Conservation (phyloP, 2,113 vertebrate genomes). For the Galeopterus variegatus region DNA sequence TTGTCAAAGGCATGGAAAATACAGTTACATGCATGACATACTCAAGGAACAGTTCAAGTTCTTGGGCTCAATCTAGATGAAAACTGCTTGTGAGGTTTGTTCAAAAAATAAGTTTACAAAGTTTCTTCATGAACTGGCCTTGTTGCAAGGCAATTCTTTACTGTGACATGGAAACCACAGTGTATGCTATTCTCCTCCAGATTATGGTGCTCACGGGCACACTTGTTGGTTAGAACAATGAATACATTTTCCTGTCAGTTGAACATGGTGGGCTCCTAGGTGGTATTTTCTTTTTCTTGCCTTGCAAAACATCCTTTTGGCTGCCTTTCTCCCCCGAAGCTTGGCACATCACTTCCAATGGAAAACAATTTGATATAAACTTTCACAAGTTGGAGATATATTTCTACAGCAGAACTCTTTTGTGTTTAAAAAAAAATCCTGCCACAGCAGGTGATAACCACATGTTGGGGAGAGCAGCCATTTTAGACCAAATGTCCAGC, state of each 20-base stretch:
- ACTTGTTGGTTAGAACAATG: neutral
- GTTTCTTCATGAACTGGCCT: neutral
- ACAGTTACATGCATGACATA: neutral
- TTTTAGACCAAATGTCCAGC: neutral
- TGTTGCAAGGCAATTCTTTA: neutral
- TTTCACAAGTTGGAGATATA: conserved; percentile 26
- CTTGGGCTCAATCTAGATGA: neutral
- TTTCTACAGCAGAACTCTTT: conserved; percentile 39
- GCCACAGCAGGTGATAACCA: conserved; percentile 22
- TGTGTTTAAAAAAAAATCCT: neutral
- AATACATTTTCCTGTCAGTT: neutral
- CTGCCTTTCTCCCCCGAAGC: neutral
- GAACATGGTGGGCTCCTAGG: neutral
- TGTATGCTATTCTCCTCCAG: neutral
- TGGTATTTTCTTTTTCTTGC: conserved; percentile 71
- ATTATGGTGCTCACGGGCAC: neutral
- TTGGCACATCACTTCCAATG: neutral
- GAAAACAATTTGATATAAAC: conserved; percentile 53
- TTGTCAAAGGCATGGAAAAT: neutral
- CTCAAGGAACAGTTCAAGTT: neutral
- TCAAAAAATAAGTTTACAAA: neutral
- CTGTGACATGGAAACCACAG: neutral
- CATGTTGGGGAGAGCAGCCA: neutral
- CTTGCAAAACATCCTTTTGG: neutral
- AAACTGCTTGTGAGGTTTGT: neutral